Evolutionary conservation across 2,888 invertebrate genomes (phyloP), one percentile per base, ranked within the genome.

Genomic region (Lasiommata megera): DNA sequence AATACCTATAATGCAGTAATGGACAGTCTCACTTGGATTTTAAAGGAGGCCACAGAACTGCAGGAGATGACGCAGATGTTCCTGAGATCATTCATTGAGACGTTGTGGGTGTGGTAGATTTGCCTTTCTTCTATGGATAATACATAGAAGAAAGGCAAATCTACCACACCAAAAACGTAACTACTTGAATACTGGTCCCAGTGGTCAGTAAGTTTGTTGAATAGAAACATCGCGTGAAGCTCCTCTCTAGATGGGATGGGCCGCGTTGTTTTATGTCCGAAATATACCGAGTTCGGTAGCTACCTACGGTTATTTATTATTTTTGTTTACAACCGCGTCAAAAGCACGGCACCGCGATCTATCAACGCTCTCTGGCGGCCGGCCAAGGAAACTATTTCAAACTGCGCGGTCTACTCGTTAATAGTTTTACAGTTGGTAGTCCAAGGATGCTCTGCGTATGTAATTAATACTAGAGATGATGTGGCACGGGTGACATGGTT

Each of bases 311-410:
- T 84, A 77, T 82, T 84, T 84, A 81, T 82, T 86, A 80, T 84
- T 85, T 84, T 83, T 85, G 84, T 86, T 85, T 85, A 82, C 80
- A 78, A 71, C 75, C 73, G 70, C 77, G 87, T 86, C 87, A 83
- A 79, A 82, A 67, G 79, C 84, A 82, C 74, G 76, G 77, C 74
- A 70, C 67, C 69, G 71, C 80, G 77, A 84, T 85, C 83, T 80
- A 81, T 85, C 82, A 82, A 74, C 75, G 77, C 80, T 37, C 64
- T 67, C 80, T 88, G 88, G 88, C 86, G 76, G 71, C 50, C 61
- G 44, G 84, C 88, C 88, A 88, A 82, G 67, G 78, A 74, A 84
- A 86, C 85, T 85, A 85, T 85, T 85, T 76, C 79, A 72, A 84
- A 84, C 79, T 81, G 82, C 82, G 80, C 74, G 69, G 74, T 69